These are phyloP conservation scores for Noctilio leporinus DNA, from an alignment of 2,113 vertebrate species.

Conservation along the genomic window DNA sequence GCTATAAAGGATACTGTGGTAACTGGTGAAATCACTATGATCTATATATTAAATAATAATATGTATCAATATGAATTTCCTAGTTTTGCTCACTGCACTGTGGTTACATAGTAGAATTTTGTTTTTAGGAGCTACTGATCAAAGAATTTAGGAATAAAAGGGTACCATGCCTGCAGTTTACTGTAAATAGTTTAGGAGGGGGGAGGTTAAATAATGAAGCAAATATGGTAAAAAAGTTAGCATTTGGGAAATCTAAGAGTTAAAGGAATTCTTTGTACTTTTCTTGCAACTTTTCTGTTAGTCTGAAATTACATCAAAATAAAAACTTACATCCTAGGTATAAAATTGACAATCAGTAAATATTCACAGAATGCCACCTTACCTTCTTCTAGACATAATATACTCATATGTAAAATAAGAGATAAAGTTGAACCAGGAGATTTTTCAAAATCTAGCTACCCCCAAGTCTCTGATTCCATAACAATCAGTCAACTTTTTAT, in stretches of 20 bases:
- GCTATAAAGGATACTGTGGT: background rate
- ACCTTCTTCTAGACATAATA: background rate
- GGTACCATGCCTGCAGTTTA: background rate
- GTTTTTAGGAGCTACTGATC: background rate
- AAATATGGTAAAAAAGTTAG: background rate
- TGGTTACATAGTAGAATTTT: background rate
- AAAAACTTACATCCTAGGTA: background rate
- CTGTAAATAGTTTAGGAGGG: background rate
- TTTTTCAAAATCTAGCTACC: background rate
- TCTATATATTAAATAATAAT: background rate
- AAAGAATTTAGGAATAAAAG: background rate
- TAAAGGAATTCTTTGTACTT: background rate
- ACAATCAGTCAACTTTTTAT: background rate
- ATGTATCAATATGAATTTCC: background rate
- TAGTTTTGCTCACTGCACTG: background rate
- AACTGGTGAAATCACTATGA: background rate
- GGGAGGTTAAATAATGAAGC: background rate
- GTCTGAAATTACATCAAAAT: conserved; percentile 19
- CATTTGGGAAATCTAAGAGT: background rate
- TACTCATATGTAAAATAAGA: background rate
- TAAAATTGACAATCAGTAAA: background rate
- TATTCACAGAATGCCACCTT: background rate
- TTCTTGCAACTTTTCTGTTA: background rate
- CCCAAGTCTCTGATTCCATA: background rate
- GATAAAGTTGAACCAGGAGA: background rate